Evolutionary conservation across 53 echinoderm and acorn worm species (phyloP), one percentile per base, ranked within the genome.

Genomic region (Echinarachnius parma): DNA sequence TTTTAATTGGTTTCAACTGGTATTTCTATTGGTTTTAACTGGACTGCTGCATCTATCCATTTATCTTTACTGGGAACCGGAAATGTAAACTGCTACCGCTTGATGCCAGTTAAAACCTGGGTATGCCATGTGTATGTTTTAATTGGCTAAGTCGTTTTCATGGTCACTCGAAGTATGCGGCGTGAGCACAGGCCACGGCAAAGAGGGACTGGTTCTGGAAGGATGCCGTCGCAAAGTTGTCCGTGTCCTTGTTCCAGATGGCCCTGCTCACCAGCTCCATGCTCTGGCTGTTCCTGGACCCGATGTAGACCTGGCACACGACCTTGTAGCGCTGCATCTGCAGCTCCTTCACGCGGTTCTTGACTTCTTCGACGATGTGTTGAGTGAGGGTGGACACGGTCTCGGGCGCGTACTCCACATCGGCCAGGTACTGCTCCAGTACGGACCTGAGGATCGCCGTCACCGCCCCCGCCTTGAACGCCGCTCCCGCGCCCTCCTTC

Each of bases 291-390:
- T 75, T 56, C 9, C 79, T 56, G 1, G 91, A 78, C 7, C 86
- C 86, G 15, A 90, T 82, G 68, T 80, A 86, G 27, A 90, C 86
- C 55, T 90, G 86, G 14, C 56, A n/a, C n/a, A n/a, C n/a, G n/a
- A n/a, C n/a, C n/a, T n/a, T n/a, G n/a, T n/a, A n/a, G n/a, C n/a
- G n/a, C 46, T 78, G 84, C 0, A 90, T 70, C 55, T 90, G 75
- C 63, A 84, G 28, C 18, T 90, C 91, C 79, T 84, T 86, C 32
- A 90, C 83, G 18, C 83, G 55, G 18, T 53, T 56, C 65, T 90
- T 90, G 21, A 90, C 79, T 49, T 82, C 86, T 45, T 90, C 86
- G 9, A 82, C 77, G 57, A 90, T 78, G 15, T 81, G 48, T 46
- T 90, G 86, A 3, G 82, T 72, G 31, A 86, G 74, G 60, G 86